Conservation (phyloP, 1,140 invertebrate species). For the Lysiphlebus fabarum region DNA sequence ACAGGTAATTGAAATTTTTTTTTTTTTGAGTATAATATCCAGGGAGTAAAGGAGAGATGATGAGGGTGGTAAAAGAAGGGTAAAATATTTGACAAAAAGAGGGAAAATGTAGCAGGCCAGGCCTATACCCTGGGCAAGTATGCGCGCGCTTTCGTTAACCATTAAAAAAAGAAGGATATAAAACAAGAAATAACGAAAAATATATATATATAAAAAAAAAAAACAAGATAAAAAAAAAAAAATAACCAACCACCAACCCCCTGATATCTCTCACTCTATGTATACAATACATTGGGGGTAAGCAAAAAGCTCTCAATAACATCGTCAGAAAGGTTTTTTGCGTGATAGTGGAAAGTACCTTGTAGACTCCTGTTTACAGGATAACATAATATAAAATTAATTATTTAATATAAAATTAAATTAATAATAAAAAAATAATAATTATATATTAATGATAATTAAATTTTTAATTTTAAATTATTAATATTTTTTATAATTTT, state of each 20-base stretch:
- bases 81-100: constrained; percentile 17
- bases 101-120: constrained; percentile 22
- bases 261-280: no score
- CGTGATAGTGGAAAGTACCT: constrained; percentile 15
- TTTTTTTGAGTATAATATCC: constrained; percentile 42
- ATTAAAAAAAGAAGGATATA: constrained; percentile 6
- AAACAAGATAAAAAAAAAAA: no score
- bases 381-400: constrained; percentile 33
- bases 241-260: no score
- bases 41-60: constrained; percentile 23
- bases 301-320: no score
- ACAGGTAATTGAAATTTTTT: no score
- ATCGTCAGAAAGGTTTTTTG: no score
- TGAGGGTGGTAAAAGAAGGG: constrained; percentile 8
- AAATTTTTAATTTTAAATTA: no score
- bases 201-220: no score
- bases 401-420: neutral
- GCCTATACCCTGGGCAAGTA: constrained; percentile 37
- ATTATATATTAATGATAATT: no score
- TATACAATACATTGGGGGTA: no score
- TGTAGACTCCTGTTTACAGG: constrained; percentile 36
- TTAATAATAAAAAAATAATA: no score
- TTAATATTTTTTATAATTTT: no score
- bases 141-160: constrained; percentile 28
- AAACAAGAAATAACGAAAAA: neutral